These are phyloP conservation scores for Stegastes partitus DNA, from an alignment of 2,113 vertebrate genomes.

Conservation along the genomic window DNA sequence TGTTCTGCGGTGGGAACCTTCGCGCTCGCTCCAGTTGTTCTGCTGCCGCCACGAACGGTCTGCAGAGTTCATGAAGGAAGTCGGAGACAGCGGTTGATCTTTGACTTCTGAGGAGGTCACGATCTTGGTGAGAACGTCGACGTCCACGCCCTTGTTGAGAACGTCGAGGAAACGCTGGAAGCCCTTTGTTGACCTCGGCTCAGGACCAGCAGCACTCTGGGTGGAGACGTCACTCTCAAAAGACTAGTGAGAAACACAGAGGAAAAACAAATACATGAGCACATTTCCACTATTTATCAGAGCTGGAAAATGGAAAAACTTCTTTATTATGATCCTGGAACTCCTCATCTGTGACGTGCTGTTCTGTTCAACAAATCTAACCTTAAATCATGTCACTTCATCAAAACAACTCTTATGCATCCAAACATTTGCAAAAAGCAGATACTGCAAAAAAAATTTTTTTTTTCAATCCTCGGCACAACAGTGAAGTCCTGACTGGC, in stretches of 20 bases:
- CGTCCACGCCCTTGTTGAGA: conserved; percentile 78
- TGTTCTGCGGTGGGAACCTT: neutral
- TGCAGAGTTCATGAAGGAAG: neutral
- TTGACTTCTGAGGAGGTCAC: conserved; percentile 24
- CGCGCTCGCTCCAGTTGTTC: conserved; percentile 31
- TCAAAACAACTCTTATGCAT: too few species aligned
- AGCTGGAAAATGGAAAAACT: too few species aligned
- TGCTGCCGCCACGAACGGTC: neutral
- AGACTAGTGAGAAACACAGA: conserved; percentile 56
- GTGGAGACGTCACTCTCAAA: conserved; percentile 24
- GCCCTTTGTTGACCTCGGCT: conserved; percentile 48
- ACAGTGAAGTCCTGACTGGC: too few species aligned
- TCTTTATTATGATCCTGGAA: too few species aligned
- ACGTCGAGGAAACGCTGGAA: conserved; percentile 80
- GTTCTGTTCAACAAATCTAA: too few species aligned
- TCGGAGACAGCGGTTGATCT: neutral
- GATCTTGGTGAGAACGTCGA: conserved; percentile 68
- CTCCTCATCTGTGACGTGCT: too few species aligned
- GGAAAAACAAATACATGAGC: neutral
- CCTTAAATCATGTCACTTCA: too few species aligned
- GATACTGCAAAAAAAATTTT: too few species aligned
- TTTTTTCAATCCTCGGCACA: too few species aligned
- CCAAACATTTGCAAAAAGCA: too few species aligned
- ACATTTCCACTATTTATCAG: too few species aligned
- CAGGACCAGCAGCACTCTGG: conserved; percentile 5